These are phyloP conservation scores for Dicranocentrus wangi DNA, from an alignment of 2,888 invertebrate genomes.

Conservation along the genomic window DNA sequence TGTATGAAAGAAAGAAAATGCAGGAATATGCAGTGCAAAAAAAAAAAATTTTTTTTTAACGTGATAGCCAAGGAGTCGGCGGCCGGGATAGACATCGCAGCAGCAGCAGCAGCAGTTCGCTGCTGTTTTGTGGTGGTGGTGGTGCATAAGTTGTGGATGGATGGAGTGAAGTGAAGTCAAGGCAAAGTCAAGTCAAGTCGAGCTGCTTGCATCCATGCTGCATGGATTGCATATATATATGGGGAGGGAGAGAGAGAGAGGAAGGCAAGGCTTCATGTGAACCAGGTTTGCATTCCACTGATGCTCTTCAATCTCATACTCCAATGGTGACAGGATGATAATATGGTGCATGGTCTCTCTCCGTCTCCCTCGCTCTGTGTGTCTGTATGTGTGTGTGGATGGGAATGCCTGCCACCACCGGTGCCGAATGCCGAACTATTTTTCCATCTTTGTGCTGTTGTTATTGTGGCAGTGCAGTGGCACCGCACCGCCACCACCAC, in stretches of 20 bases:
- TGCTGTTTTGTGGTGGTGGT: too few species aligned
- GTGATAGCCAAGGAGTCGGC: too few species aligned
- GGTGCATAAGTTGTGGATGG: background rate
- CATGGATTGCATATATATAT: conserved; percentile 10
- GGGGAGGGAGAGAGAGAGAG: background rate
- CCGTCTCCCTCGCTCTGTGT: too few species aligned
- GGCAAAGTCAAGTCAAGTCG: too few species aligned
- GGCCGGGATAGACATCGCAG: too few species aligned
- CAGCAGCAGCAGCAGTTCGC: too few species aligned
- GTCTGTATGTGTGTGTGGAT: background rate
- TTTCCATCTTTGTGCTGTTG: conserved; percentile 12
- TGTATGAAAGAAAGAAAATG: conserved; percentile 1
- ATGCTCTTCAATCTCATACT: background rate
- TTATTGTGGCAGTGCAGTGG: background rate
- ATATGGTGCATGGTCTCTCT: conserved; percentile 4
- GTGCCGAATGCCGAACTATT: background rate
- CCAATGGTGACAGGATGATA: background rate
- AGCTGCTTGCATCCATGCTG: conserved; percentile 27
- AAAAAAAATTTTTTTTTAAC: too few species aligned
- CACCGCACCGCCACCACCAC: too few species aligned
- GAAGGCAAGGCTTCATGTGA: too few species aligned
- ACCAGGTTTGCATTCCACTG: background rate
- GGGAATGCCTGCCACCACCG: too few species aligned
- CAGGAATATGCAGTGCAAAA: conserved; percentile 11
- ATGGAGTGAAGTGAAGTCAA: background rate